Conservation (phyloP, 2,797 vertebrate genomes). For the Thunnus albacares region DNA sequence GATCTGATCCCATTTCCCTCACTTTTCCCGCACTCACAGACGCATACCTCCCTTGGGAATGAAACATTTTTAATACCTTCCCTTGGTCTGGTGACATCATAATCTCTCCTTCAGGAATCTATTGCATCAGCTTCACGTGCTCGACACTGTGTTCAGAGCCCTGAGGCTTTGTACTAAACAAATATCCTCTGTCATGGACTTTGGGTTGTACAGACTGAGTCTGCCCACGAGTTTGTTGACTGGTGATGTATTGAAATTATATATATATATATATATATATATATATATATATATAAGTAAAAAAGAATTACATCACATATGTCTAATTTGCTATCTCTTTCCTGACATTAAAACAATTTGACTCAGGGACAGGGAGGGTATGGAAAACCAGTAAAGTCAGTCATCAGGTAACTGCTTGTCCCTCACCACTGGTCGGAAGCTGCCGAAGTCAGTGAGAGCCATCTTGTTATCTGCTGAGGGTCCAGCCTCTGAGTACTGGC, state of each 20-base stretch:
- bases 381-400: neutral
- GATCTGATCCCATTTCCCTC: neutral
- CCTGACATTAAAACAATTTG: neutral
- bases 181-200: conserved; percentile 21
- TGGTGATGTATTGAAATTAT: neutral
- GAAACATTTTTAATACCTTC: conserved; percentile 52
- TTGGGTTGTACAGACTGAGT: conserved; percentile 12
- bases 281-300: neutral
- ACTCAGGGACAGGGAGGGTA: neutral
- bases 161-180: conserved; percentile 42
- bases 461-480: conserved; percentile 86
- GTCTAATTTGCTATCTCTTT: neutral
- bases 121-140: conserved; percentile 68
- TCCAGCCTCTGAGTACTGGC: conserved; percentile 82
- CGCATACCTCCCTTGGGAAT: conserved; percentile 29
- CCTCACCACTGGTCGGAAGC: conserved; percentile 86
- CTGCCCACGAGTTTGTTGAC: neutral
- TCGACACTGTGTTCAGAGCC: conserved; percentile 30
- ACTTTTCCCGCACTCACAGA: neutral
- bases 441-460: conserved; percentile 87
- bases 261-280: too few species aligned
- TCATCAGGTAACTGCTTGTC: neutral
- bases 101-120: conserved; percentile 65
- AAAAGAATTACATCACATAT: neutral
- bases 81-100: conserved; percentile 71